A percentile compares a stretch with the other conserved stretches of the same genome.
phyloP scores from a whole-genome alignment of 2,113 vertebrate species.

The Boulengeromyrus knoepffleri region DNA sequence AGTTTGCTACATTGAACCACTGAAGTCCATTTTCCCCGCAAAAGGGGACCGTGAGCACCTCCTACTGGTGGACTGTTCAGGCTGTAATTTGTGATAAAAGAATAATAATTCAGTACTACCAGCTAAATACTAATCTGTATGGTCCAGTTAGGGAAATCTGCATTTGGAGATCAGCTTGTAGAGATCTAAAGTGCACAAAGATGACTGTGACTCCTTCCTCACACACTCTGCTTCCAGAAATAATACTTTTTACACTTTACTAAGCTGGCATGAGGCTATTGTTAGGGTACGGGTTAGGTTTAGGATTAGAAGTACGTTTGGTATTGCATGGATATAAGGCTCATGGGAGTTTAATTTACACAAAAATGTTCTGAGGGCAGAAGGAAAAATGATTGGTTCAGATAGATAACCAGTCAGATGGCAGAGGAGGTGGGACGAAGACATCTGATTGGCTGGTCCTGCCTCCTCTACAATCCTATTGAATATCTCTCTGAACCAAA shows the following conservation, averaged over 20 bases:
- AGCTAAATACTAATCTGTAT: constrained; percentile 17
- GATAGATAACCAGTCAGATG: too few relatives aligned
- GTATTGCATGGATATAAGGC: background rate
- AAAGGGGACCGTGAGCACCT: background rate
- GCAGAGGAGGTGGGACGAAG: too few relatives aligned
- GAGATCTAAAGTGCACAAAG: constrained; percentile 23
- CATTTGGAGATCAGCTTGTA: constrained; percentile 44
- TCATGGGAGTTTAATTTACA: too few relatives aligned
- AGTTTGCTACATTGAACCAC: background rate
- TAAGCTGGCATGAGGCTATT: background rate
- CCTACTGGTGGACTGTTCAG: background rate
- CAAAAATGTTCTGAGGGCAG: too few relatives aligned
- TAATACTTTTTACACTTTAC: background rate
- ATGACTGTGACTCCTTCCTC: background rate
- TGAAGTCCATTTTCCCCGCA: background rate
- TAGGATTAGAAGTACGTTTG: background rate
- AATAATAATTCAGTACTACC: background rate
- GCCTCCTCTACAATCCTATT: too few relatives aligned
- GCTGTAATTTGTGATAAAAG: background rate
- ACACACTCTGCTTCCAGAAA: background rate
- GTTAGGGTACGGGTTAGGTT: background rate
- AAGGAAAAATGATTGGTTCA: too few relatives aligned
- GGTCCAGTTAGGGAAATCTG: constrained; percentile 37
- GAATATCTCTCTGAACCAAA: too few relatives aligned
- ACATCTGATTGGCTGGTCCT: too few relatives aligned